phyloP scores from a whole-genome alignment of 2,113 vertebrate species.

The Ciconia boyciana region DNA sequence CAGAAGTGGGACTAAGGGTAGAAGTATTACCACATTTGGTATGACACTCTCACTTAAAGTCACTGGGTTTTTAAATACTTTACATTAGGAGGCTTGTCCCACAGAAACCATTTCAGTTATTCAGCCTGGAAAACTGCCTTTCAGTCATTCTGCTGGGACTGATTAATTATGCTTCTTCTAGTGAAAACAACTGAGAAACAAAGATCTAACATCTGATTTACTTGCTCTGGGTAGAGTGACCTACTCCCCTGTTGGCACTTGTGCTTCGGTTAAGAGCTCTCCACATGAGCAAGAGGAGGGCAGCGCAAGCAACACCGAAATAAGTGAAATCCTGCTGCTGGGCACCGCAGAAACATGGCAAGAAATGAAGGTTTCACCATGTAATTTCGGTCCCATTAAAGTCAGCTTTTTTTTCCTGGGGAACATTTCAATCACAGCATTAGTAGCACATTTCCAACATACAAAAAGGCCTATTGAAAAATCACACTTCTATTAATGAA shows the following conservation, averaged over 20 bases:
- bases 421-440: not conserved
- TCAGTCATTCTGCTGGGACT: not conserved
- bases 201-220: not conserved
- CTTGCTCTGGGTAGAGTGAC: not conserved
- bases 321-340: not conserved
- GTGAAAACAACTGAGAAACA: not conserved
- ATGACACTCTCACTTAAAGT: slow-evolving; percentile 8
- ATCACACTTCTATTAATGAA: not conserved
- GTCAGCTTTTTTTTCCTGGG: not conserved
- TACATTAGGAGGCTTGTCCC: not conserved
- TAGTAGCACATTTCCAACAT: not conserved
- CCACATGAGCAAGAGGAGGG: not conserved
- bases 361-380: not conserved
- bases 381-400: not conserved
- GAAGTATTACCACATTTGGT: not conserved
- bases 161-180: not conserved
- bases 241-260: not conserved
- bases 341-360: not conserved
- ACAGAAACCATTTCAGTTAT: not conserved
- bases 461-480: not conserved
- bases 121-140: not conserved
- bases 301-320: not conserved
- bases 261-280: not conserved
- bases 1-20: not conserved
- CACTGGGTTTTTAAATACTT: not conserved